A percentile compares a stretch with the other conserved stretches of the same genome.
Evolutionary conservation across 2,113 vertebrate genomes (phyloP).

Genomic region (Boleophthalmus pectinirostris): DNA sequence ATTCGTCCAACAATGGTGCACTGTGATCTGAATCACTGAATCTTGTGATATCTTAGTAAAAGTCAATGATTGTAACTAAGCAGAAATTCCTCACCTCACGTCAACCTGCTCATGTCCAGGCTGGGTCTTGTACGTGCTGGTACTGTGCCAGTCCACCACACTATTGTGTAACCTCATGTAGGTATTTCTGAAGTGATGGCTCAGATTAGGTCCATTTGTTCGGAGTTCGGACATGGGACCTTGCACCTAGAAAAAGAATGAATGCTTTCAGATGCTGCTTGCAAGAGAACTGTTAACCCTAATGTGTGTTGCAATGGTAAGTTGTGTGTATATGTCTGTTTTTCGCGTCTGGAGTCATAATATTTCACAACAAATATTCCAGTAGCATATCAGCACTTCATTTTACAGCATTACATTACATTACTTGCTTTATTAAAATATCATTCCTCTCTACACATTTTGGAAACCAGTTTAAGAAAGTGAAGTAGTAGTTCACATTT

Average conservation of each 20-base stretch:
- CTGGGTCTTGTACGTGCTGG: slow-evolving; percentile 30
- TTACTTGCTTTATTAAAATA: slow-evolving; percentile 41
- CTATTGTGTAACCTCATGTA: neutral
- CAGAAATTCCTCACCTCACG: slow-evolving; percentile 27
- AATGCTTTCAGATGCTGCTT: slow-evolving; percentile 31
- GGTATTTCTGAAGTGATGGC: neutral
- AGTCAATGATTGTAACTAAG: slow-evolving; percentile 5
- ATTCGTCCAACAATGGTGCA: neutral
- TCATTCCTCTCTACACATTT: neutral
- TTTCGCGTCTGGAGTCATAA: neutral
- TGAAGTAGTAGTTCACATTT: neutral
- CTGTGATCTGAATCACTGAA: neutral
- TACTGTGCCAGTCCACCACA: slow-evolving; percentile 7
- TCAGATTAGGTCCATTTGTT: slow-evolving; percentile 9
- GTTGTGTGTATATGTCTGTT: neutral
- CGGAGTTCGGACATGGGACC: slow-evolving; percentile 24
- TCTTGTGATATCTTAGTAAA: slow-evolving; percentile 9
- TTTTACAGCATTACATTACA: no score
- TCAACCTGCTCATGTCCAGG: slow-evolving; percentile 42
- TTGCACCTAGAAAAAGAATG: neutral
- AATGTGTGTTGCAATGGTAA: slow-evolving; percentile 11
- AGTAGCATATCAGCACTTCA: no score
- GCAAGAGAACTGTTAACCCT: slow-evolving; percentile 33
- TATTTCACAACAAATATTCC: no score
- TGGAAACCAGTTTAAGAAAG: neutral